phyloP scores from a whole-genome alignment of 2,888 invertebrate genomes.

The Folsomia candida region DNA sequence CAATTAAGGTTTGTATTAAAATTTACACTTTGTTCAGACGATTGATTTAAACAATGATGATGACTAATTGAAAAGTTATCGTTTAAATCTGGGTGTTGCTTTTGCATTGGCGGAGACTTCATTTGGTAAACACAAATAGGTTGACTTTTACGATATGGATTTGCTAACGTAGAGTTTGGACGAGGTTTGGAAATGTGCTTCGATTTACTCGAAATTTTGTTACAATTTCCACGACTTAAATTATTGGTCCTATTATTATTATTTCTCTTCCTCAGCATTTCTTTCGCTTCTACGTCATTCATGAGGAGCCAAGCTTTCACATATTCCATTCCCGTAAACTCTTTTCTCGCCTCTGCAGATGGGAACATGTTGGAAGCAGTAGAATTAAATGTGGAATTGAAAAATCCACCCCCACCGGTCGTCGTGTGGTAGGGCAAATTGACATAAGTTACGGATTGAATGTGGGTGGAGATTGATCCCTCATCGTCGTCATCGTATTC shows the following conservation, averaged over 20 bases:
- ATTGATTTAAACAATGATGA: neutral
- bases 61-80: neutral
- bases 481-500: conserved; percentile 37
- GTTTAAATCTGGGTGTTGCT: conserved; percentile 44
- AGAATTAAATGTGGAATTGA: neutral
- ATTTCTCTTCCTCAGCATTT: too few relatives aligned
- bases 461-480: conserved; percentile 42
- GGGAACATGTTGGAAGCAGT: neutral
- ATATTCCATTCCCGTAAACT: conserved; percentile 49
- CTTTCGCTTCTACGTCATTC: neutral
- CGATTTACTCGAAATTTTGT: neutral
- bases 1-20: neutral
- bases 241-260: neutral
- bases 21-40: neutral
- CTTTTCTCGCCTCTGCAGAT: conserved; percentile 39
- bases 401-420: neutral
- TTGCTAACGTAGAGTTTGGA: neutral
- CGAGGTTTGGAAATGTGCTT: neutral
- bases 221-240: neutral
- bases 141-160: neutral
- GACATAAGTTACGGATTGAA: conserved; percentile 38
- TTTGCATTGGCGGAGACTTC: conserved; percentile 47
- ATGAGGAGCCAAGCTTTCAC: conserved; percentile 48
- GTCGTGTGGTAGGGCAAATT: neutral
- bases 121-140: neutral